Percentiles rank a stretch among this genome's conserved stretches.
These are phyloP conservation scores for Manis crassicaudata DNA, from an alignment of 2,797 vertebrate species.

Conservation along the genomic window DNA sequence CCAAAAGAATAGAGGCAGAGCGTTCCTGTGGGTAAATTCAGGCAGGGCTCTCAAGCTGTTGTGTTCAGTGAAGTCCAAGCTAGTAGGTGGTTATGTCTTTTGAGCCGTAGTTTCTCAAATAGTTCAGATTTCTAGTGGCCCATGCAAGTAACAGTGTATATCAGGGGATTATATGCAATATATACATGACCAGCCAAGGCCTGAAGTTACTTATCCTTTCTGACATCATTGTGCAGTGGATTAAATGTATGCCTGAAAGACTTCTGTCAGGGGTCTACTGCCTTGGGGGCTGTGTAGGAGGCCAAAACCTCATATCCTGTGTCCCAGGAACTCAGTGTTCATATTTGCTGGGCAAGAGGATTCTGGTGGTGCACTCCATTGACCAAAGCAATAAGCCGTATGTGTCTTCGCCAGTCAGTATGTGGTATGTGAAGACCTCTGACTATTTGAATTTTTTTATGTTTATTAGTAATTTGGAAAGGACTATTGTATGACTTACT, in stretches of 20 bases:
- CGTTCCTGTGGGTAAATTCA: not conserved
- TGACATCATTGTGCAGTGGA: not conserved
- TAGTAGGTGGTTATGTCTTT: not conserved
- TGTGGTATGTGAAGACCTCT: not conserved
- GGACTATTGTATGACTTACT: not conserved
- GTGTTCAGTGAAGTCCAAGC: not conserved
- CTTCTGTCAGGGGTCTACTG: not conserved
- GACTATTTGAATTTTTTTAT: not conserved
- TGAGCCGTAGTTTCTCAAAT: not conserved
- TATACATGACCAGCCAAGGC: not conserved
- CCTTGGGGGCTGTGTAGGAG: not conserved
- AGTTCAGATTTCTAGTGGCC: not conserved
- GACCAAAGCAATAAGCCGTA: not conserved
- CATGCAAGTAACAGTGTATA: not conserved
- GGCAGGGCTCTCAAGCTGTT: not conserved
- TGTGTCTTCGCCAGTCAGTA: not conserved
- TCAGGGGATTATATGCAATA: not conserved
- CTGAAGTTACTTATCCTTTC: not conserved
- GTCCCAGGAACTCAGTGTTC: not conserved
- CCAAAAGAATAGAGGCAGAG: not conserved
- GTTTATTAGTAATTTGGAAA: slow-evolving; percentile 35
- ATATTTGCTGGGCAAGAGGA: not conserved
- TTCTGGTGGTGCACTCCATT: not conserved
- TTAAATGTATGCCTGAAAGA: not conserved
- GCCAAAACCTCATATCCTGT: not conserved